Conservation (phyloP, 2,113 vertebrate species). For the Oryzias woworae region DNA sequence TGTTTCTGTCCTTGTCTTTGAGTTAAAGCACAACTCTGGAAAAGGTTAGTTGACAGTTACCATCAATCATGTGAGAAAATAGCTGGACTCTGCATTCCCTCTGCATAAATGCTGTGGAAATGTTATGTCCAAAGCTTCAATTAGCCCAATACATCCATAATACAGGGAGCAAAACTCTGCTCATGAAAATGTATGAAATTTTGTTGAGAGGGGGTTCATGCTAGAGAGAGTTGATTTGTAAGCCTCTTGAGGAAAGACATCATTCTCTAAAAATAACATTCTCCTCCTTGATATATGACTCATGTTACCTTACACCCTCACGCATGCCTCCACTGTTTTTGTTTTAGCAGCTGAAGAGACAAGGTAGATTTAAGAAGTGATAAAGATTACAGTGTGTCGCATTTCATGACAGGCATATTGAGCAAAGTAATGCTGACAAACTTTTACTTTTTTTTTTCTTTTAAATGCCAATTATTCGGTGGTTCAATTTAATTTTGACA, state of each 20-base stretch:
- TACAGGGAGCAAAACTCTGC: neutral
- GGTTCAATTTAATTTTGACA: too few species aligned
- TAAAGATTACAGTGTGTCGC: neutral
- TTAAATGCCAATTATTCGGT: too few species aligned
- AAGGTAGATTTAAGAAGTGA: neutral
- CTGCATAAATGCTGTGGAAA: neutral
- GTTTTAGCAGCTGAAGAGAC: neutral
- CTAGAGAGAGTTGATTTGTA: neutral
- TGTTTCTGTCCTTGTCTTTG: too few species aligned
- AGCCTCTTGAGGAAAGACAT: neutral
- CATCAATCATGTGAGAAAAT: neutral
- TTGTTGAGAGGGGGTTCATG: neutral
- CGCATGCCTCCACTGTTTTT: neutral
- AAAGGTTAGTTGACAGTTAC: too few species aligned
- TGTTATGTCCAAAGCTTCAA: neutral
- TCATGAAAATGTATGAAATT: neutral
- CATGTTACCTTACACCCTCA: conserved; percentile 12
- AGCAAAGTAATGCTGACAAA: too few species aligned
- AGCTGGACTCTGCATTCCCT: neutral
- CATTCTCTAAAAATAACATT: neutral
- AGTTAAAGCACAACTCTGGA: too few species aligned
- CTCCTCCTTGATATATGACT: conserved; percentile 17
- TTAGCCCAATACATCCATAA: neutral
- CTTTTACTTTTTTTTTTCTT: too few species aligned
- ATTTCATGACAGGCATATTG: too few species aligned